These are phyloP conservation scores for Erithacus rubecula DNA, from an alignment of 2,797 vertebrate genomes.

Conservation along the genomic window DNA sequence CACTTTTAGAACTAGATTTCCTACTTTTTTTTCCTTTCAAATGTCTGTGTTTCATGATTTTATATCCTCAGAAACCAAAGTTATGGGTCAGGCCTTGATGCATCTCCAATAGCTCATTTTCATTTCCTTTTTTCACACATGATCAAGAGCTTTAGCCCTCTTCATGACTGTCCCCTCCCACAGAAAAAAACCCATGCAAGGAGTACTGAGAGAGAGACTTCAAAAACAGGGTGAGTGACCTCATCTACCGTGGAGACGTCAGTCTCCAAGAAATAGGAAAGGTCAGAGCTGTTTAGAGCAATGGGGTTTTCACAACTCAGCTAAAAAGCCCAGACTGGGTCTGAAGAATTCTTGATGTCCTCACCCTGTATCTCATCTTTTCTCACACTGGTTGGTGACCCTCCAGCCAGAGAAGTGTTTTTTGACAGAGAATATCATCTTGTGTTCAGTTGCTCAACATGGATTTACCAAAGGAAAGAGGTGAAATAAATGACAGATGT, in stretches of 20 bases:
- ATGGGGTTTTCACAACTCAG: slow-evolving; percentile 18
- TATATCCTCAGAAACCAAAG: slow-evolving; percentile 30
- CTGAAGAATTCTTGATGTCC: background rate
- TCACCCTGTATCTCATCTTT: background rate
- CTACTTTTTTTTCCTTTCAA: background rate
- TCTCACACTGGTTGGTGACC: background rate
- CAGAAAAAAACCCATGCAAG: slow-evolving; percentile 33
- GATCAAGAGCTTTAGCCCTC: slow-evolving; percentile 31
- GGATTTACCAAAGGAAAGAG: background rate
- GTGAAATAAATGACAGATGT: background rate
- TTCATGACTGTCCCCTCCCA: slow-evolving; percentile 61
- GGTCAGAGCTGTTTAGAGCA: slow-evolving; percentile 41
- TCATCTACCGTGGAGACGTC: slow-evolving; percentile 28
- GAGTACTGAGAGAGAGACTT: slow-evolving; percentile 37
- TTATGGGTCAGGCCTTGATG: background rate
- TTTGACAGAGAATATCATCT: background rate
- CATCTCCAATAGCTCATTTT: slow-evolving; percentile 21
- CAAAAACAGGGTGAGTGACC: slow-evolving; percentile 49
- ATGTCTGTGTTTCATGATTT: background rate
- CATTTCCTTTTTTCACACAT: slow-evolving; percentile 67
- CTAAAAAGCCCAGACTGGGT: background rate
- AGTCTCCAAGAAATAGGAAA: slow-evolving; percentile 64
- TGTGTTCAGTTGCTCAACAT: background rate
- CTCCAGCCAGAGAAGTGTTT: background rate
- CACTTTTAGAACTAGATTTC: background rate